Evolutionary conservation across 2,888 invertebrate genomes (phyloP).

Genomic region (Trichopoda pennipes): DNA sequence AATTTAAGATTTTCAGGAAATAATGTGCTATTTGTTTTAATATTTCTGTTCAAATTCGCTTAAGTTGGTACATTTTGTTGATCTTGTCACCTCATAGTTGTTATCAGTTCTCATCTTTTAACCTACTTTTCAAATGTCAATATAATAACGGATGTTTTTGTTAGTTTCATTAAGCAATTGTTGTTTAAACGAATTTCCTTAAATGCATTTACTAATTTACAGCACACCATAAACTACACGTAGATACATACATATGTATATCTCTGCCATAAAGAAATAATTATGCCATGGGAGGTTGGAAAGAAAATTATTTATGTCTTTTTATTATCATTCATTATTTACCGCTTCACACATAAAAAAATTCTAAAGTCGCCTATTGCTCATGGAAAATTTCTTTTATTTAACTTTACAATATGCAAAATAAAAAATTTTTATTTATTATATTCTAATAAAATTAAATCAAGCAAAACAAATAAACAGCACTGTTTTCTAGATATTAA

Average conservation of each 20-base stretch:
- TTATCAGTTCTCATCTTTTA: constrained; percentile 25
- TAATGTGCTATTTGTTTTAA: too few species aligned
- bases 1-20: too few species aligned
- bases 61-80: neutral
- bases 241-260: too few species aligned
- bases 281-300: neutral
- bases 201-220: constrained; percentile 34
- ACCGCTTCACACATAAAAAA: neutral
- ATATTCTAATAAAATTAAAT: constrained; percentile 15
- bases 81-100: constrained; percentile 19
- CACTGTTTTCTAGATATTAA: constrained; percentile 1
- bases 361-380: neutral
- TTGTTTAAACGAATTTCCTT: constrained; percentile 1
- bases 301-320: too few species aligned
- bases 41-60: too few species aligned
- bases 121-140: constrained; percentile 50
- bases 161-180: constrained; percentile 18
- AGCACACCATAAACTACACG: too few species aligned
- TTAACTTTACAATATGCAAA: constrained; percentile 11
- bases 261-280: neutral
- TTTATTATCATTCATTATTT: neutral
- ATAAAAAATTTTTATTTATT: constrained; percentile 14
- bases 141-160: constrained; percentile 56
- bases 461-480: constrained; percentile 45
- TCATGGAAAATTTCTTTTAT: constrained; percentile 56